A percentile compares a stretch with the other conserved stretches of the same genome.
These are phyloP conservation scores for Microplitis deprimator DNA, from an alignment of 2,888 invertebrate species.

Conservation along the genomic window DNA sequence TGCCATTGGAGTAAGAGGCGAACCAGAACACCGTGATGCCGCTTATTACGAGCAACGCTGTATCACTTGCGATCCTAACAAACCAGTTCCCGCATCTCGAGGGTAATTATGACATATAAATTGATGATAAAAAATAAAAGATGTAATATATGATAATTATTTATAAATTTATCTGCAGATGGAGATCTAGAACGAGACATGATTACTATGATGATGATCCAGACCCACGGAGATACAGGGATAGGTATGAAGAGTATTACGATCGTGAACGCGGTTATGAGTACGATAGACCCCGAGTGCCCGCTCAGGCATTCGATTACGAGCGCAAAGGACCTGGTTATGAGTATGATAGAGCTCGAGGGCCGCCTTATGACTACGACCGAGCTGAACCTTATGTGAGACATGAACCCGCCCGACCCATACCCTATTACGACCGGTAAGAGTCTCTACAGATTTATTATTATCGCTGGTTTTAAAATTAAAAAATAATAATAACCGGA, in stretches of 20 bases:
- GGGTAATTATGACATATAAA: constrained; percentile 46
- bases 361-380: constrained; percentile 51
- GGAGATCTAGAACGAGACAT: constrained; percentile 57
- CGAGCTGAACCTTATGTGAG: constrained; percentile 59
- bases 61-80: constrained; percentile 64
- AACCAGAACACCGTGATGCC: constrained; percentile 61
- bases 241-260: constrained; percentile 58
- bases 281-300: constrained; percentile 46
- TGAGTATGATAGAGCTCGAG: constrained; percentile 48
- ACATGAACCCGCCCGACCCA: constrained; percentile 54
- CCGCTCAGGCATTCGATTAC: constrained; percentile 28
- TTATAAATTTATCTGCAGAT: constrained; percentile 46
- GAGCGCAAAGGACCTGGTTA: constrained; percentile 47
- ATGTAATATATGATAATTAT: neutral
- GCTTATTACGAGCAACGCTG: constrained; percentile 65
- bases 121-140: neutral
- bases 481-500: too few relatives aligned
- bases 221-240: constrained; percentile 58
- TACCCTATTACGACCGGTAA: constrained; percentile 57
- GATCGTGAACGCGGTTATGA: constrained; percentile 55
- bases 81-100: constrained; percentile 54
- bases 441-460: neutral
- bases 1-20: constrained; percentile 55
- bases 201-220: constrained; percentile 58
- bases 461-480: neutral